Evolutionary conservation across 2,113 vertebrate species (phyloP), one percentile per base, ranked within the genome.

Genomic region (Platichthys flesus): DNA sequence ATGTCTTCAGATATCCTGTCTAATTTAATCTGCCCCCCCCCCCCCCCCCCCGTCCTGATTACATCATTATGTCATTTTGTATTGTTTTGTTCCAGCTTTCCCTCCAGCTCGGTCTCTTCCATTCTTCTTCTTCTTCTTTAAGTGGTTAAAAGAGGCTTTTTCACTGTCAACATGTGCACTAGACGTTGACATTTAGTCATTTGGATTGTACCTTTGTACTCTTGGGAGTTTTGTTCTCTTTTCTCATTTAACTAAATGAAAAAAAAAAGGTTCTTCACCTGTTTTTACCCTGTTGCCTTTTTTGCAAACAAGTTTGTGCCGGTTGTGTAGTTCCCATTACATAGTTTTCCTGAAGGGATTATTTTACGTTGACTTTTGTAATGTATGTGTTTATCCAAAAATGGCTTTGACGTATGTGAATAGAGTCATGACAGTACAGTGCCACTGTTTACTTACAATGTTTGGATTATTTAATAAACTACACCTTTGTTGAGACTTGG

Each of bases 401-500:
- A 72, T 87, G 83, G 85, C 66, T 84, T 88, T 9, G 65, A 24
- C 85, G 81, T 86, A 85, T 67, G 68, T 75, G 78, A 86, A 81
- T 86, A 84, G 82, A 82, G 74, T 85, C 73, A 78, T 56, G 37
- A 67, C 74, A 57, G 61, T 81, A 79, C 75, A 58, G 9, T 91
- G 88, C 83, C 89, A 82, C 90, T 90, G 87, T 89, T 89, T 84
- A 91, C 90, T 74, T 79, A 79, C 45, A 1, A 87, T 87, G 81
- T 91, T 91, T 90, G 90, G 85, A 87, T 92, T 84, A 90, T 88
- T 92, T 74, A 94, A 94, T 93, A 93, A 94, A 94, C 74, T 51
- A 78, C 79, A 85, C 72, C 70, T 83, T 93, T 92, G 82, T 88
- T 85, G 88, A 91, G 49, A 79, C 26, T 59, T 79, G 54, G 10